Evolutionary conservation across 1,140 invertebrate species (phyloP).

Genomic region (Anthonomus grandis): DNA sequence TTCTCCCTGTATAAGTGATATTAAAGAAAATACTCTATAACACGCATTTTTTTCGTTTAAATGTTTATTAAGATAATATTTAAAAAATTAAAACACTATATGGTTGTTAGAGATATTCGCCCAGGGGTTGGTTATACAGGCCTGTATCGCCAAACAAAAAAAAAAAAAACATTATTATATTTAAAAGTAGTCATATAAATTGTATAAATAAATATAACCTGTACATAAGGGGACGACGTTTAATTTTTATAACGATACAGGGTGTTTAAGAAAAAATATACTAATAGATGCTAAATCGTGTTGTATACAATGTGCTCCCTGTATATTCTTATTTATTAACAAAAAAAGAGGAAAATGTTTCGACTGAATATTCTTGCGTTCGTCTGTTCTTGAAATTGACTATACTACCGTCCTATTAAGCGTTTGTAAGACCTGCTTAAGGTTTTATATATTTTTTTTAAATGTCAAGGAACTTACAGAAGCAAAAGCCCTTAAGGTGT

Average conservation of each 20-base stretch:
- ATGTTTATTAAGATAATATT: constrained; percentile 23
- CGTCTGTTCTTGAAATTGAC: not conserved
- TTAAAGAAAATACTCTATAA: constrained; percentile 23
- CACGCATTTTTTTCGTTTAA: constrained; percentile 25
- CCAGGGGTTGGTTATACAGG: not conserved
- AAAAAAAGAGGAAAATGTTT: not conserved
- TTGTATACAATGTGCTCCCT: not conserved
- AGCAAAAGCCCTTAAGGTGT: constrained; percentile 1
- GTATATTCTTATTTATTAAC: not conserved
- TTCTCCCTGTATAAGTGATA: constrained; percentile 25
- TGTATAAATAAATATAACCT: not conserved
- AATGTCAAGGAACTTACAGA: not conserved
- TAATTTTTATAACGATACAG: too few relatives aligned
- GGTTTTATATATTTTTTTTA: constrained; percentile 3
- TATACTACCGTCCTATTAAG: too few relatives aligned
- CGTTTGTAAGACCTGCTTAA: constrained; percentile 4
- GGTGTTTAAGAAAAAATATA: not conserved
- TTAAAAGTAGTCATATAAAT: not conserved
- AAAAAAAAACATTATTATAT: not conserved
- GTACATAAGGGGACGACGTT: too few relatives aligned
- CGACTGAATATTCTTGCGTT: not conserved
- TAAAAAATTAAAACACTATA: constrained; percentile 25
- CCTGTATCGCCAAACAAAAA: too few relatives aligned
- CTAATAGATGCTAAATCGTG: not conserved
- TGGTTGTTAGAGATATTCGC: constrained; percentile 22